Evolutionary conservation across 2,888 invertebrate genomes (phyloP).

Genomic region (Spodoptera picta): DNA sequence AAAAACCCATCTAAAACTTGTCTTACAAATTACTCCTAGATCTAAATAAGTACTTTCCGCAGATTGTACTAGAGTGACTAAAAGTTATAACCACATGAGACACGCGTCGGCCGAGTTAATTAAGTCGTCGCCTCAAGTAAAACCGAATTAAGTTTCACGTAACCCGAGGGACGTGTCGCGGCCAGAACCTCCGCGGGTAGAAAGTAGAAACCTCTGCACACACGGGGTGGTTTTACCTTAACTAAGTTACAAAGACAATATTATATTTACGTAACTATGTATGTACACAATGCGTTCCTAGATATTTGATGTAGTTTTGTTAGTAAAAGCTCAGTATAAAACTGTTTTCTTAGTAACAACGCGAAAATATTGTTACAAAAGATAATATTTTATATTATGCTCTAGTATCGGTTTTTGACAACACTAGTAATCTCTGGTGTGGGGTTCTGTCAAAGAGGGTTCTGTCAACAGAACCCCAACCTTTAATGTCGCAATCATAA

Average conservation of each 20-base stretch:
- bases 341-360: no score
- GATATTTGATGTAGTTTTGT: background rate
- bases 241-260: conserved; percentile 7
- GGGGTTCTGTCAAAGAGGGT: no score
- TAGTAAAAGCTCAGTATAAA: no score
- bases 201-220: conserved; percentile 31
- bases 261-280: no score
- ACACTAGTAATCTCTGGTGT: no score
- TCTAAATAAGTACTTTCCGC: conserved; percentile 15
- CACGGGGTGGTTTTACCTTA: conserved; percentile 20
- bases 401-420: no score
- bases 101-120: conserved; percentile 67
- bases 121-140: conserved; percentile 75
- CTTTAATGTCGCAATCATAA: no score
- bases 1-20: conserved; percentile 13
- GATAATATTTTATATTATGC: no score
- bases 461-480: no score
- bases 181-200: conserved; percentile 40
- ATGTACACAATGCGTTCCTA: background rate
- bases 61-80: conserved; percentile 26
- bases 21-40: conserved; percentile 6
- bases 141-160: conserved; percentile 74
- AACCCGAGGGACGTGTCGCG: conserved; percentile 66
- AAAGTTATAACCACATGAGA: conserved; percentile 41
- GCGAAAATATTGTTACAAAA: no score